A percentile compares a stretch with the other conserved stretches of the same genome.
Evolutionary conservation across 1,140 invertebrate genomes (phyloP).

Genomic region (Meloidogyne hapla): DNA sequence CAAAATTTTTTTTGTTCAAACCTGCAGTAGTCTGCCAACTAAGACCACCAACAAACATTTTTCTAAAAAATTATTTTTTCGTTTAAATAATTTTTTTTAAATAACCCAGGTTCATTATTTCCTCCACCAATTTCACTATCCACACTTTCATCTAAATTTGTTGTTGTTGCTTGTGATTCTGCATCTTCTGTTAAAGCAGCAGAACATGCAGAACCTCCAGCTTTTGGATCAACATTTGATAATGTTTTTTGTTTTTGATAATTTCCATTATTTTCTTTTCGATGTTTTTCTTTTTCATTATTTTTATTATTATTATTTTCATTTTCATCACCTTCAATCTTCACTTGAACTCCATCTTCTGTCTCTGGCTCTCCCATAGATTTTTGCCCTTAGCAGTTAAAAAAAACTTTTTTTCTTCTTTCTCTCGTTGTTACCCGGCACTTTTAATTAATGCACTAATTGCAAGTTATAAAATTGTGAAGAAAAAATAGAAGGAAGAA

Average conservation of each 20-base stretch:
- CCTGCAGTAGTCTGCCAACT: constrained; percentile 99
- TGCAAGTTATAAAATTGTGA: neutral
- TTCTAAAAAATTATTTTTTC: constrained; percentile 64
- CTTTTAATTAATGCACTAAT: constrained; percentile 3
- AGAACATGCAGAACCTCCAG: constrained; percentile 21
- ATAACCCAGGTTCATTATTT: constrained; percentile 39
- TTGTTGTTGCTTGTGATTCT: constrained; percentile 27
- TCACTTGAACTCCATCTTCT: constrained; percentile 7
- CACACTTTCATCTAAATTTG: constrained; percentile 26
- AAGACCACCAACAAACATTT: constrained; percentile 99
- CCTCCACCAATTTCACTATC: constrained; percentile 21
- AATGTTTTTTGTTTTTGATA: constrained; percentile 5
- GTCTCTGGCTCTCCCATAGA: neutral
- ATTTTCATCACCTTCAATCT: neutral
- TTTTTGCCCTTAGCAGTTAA: neutral
- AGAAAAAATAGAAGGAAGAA: neutral
- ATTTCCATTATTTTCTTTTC: neutral
- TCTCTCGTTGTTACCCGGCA: neutral
- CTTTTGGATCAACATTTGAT: neutral
- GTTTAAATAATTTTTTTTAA: neutral
- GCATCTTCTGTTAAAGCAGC: constrained; percentile 23
- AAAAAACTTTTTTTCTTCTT: neutral
- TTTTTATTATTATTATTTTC: neutral
- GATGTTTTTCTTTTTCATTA: neutral
- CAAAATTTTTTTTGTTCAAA: constrained; percentile 65